Percentiles rank a stretch among this genome's conserved stretches.
Evolutionary conservation across 92 coral and sea anemone genomes (phyloP).

Genomic region (Phymanthus crucifer): DNA sequence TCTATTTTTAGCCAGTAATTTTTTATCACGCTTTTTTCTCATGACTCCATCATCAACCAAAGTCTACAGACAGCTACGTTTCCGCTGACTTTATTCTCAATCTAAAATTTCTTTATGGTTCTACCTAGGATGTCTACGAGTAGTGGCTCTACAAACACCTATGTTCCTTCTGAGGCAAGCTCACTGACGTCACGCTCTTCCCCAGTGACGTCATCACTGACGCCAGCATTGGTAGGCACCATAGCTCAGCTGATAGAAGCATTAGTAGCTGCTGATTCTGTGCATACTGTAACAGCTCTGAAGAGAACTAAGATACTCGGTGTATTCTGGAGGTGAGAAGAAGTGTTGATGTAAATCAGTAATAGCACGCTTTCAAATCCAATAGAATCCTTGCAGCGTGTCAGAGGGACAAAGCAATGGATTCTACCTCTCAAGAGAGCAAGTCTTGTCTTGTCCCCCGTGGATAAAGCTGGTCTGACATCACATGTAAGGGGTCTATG

Average conservation of each 20-base stretch:
- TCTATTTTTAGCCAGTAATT: too few relatives aligned
- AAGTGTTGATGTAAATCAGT: neutral
- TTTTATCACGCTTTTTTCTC: too few relatives aligned
- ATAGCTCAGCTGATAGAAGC: conserved; percentile 70
- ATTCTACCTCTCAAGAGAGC: too few relatives aligned
- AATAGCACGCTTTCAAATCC: neutral
- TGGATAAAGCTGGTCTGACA: too few relatives aligned
- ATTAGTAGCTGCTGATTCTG: conserved; percentile 60
- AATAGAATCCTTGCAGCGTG: too few relatives aligned
- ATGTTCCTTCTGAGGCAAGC: conserved; percentile 34
- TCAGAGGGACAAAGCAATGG: too few relatives aligned
- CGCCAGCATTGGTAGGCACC: conserved; percentile 84
- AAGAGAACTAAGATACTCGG: conserved; percentile 59
- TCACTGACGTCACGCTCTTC: conserved; percentile 46
- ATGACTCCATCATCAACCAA: too few relatives aligned
- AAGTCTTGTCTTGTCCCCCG: too few relatives aligned
- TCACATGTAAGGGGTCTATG: neutral
- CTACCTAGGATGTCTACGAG: conserved; percentile 74
- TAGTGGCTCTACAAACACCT: conserved; percentile 51
- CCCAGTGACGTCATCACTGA: conserved; percentile 64
- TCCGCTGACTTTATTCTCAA: neutral
- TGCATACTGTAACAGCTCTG: conserved; percentile 60
- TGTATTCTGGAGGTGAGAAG: conserved; percentile 57
- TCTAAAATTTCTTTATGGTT: neutral
- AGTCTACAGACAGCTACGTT: too few relatives aligned